Conservation (phyloP, 2,797 vertebrate species). For the Clarias laeviceps region DNA sequence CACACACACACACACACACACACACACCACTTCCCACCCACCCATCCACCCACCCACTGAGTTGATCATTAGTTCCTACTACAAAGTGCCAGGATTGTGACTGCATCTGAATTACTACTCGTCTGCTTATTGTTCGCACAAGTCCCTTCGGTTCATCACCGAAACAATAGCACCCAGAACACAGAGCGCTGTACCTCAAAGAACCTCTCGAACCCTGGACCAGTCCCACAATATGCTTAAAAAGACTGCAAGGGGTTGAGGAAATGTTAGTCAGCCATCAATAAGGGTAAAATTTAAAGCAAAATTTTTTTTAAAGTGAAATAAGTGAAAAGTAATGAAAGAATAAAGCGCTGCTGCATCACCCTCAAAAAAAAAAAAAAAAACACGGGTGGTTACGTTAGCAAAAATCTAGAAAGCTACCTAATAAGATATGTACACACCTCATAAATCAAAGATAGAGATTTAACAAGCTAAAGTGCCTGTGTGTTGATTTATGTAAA, state of each 20-base stretch:
- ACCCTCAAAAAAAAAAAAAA: not conserved
- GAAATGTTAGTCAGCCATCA: not conserved
- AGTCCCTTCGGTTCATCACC: not conserved
- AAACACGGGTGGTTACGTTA: not conserved
- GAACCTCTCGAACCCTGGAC: not conserved
- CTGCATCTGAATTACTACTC: not conserved
- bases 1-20: not conserved
- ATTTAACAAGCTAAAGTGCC: not conserved
- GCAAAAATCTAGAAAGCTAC: not conserved
- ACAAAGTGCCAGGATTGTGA: not conserved
- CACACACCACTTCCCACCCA: not conserved
- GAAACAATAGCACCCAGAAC: not conserved
- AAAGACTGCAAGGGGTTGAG: not conserved
- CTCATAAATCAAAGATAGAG: not conserved
- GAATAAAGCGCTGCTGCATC: not conserved
- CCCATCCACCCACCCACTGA: not conserved
- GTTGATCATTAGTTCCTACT: slow-evolving; percentile 1
- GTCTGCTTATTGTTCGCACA: not conserved
- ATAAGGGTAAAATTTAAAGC: not conserved
- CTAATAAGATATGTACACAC: not conserved
- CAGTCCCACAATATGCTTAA: not conserved
- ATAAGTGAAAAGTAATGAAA: not conserved
- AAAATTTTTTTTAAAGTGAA: not conserved
- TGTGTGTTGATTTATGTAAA: not conserved
- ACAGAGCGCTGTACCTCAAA: no score